Conservation (phyloP, 2,888 invertebrate species). For the Nephrotoma guestfalica region DNA sequence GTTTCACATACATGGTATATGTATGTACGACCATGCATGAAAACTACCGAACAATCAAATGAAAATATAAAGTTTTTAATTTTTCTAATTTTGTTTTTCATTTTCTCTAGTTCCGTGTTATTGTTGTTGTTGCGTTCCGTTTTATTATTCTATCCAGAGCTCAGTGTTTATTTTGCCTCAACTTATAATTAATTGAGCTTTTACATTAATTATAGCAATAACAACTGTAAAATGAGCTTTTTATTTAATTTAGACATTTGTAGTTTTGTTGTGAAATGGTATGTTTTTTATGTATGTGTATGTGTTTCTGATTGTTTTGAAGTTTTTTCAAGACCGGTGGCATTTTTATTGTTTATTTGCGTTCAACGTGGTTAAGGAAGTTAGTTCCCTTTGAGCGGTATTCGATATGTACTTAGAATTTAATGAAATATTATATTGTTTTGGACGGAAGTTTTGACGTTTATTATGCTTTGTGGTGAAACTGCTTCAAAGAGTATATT, state of each 20-base stretch:
- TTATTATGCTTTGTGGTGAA: neutral
- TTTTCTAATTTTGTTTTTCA: neutral
- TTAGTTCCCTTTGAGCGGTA: neutral
- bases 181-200: neutral
- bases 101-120: neutral
- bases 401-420: neutral
- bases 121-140: neutral
- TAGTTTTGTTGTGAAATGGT: neutral
- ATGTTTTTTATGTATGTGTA: neutral
- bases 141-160: neutral
- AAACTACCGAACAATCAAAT: neutral
- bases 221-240: neutral
- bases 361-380: neutral
- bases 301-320: neutral
- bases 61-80: neutral
- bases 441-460: neutral
- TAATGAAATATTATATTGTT: neutral
- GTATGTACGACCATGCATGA: neutral
- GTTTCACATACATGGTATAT: neutral
- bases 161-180: neutral
- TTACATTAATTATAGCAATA: neutral
- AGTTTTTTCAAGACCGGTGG: neutral
- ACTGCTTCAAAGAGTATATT: neutral
- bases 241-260: neutral
- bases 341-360: neutral